These are phyloP conservation scores for Thymelicus lineola DNA, from an alignment of 2,888 invertebrate species.

Conservation along the genomic window DNA sequence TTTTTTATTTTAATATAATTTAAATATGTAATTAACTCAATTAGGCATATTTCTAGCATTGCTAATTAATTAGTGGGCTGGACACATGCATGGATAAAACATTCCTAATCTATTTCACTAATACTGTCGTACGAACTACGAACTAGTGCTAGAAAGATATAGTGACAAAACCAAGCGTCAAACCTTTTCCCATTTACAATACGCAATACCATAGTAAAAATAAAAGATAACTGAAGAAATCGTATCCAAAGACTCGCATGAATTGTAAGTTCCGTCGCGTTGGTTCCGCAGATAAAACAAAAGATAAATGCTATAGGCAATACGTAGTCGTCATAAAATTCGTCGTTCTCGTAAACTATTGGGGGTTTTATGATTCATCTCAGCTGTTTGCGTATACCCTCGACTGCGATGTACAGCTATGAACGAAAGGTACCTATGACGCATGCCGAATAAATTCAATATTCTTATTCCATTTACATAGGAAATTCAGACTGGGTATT, in stretches of 20 bases:
- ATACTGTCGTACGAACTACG: too few species aligned
- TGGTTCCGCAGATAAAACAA: conserved; percentile 41
- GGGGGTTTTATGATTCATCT: conserved; percentile 83
- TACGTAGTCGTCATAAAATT: conserved; percentile 66
- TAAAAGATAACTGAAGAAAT: background rate
- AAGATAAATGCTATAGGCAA: conserved; percentile 48
- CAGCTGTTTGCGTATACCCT: conserved; percentile 70
- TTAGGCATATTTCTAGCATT: too few species aligned
- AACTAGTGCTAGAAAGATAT: too few species aligned
- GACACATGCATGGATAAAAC: too few species aligned
- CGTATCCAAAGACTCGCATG: background rate
- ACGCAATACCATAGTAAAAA: background rate
- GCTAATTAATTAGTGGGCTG: too few species aligned
- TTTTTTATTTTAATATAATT: too few species aligned
- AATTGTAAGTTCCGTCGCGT: conserved; percentile 30
- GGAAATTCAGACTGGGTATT: background rate
- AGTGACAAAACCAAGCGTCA: too few species aligned
- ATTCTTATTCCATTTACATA: conserved; percentile 1
- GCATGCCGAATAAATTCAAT: conserved; percentile 14
- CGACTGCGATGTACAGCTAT: conserved; percentile 57
- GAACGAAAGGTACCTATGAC: conserved; percentile 34
- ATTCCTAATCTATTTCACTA: too few species aligned
- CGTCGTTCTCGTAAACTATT: conserved; percentile 77
- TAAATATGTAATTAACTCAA: too few species aligned
- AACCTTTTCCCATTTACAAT: too few species aligned